Base-by-base conservation (phyloP, 2,113 vertebrate species). In the Echinops telfairi region DNA sequence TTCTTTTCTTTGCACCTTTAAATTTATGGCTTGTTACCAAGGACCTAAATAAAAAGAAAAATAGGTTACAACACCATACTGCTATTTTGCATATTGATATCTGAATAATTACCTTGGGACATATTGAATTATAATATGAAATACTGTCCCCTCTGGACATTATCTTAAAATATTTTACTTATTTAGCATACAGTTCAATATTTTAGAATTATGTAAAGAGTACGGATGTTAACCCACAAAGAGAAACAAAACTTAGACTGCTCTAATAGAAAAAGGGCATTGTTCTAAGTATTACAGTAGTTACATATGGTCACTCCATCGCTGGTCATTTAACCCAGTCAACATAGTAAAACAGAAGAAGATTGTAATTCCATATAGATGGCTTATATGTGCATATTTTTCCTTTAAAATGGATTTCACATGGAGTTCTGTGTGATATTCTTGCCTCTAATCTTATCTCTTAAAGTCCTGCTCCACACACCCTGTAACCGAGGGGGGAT, bases 131-230 rank as follows among this genome's bases (percentile, higher is more conserved):
- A 95, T 93, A 96, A 95, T 92, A 90, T 86, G 92, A 97, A 95
- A 94, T 95, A 95, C 75, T 96, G 91, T 96, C 95, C 91, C 91
- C 93, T 90, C 25, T n/a, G 92, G 92, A 93, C 93, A 93, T 95
- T 96, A 96, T 95, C 94, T 95, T 96, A 97, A 96, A 96, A 96
- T 96, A 95, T 95, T 97, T 96, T 96, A 93, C 90, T 96, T 95
- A 89, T 82, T 96, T 96, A 96, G 94, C 96, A 96, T 93, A 92
- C 89, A 95, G 94, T 88, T 97, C 94, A 93, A 87, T 95, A 95
- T 96, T 97, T 97, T 89, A 96, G 88, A 96, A 92, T 95, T 95
- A 95, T 93, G 73, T 89, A 82, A 88, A 89, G 93, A 83, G 88
- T 91, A 53, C 36, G 79, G 92, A 82, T 94, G 92, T 88, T 95